phyloP scores from a whole-genome alignment of 2,888 invertebrate species.

The Netelia inedita region DNA sequence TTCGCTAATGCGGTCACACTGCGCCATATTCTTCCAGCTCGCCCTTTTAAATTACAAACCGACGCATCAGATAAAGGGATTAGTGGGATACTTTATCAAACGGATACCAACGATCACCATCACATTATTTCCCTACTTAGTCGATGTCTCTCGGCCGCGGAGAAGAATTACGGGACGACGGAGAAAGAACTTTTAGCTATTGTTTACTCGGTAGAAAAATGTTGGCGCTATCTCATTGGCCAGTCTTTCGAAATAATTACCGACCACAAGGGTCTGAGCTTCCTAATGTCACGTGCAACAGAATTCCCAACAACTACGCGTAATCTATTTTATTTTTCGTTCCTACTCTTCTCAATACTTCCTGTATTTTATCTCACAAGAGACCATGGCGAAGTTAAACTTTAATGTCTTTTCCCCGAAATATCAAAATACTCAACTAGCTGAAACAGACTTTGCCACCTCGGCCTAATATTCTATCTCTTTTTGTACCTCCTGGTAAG shows the following conservation, averaged over 20 bases:
- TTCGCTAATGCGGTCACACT: slow-evolving; percentile 57
- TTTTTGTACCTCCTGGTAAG: too few species aligned
- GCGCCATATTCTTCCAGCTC: slow-evolving; percentile 45
- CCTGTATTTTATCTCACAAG: too few species aligned
- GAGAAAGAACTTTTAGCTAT: slow-evolving; percentile 56
- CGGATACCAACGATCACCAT: slow-evolving; percentile 24
- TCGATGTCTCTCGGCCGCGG: slow-evolving; percentile 53
- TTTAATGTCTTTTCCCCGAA: too few species aligned
- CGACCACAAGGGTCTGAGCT: slow-evolving; percentile 45
- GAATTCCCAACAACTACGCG: too few species aligned
- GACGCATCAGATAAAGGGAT: slow-evolving; percentile 64
- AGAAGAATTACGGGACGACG: slow-evolving; percentile 39
- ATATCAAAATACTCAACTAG: too few species aligned
- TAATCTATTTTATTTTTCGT: too few species aligned
- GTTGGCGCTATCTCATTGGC: slow-evolving; percentile 43
- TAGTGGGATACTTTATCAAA: slow-evolving; percentile 69
- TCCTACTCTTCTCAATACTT: too few species aligned
- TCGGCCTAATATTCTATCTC: too few species aligned
- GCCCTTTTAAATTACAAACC: slow-evolving; percentile 61
- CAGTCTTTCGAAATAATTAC: slow-evolving; percentile 45
- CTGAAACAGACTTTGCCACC: too few species aligned
- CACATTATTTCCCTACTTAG: slow-evolving; percentile 71
- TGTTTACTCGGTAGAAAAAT: slow-evolving; percentile 50
- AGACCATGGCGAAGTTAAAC: too few species aligned
- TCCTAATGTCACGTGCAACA: too few species aligned